These are phyloP conservation scores for Xyrauchen texanus DNA, from an alignment of 2,113 vertebrate species.

Conservation along the genomic window DNA sequence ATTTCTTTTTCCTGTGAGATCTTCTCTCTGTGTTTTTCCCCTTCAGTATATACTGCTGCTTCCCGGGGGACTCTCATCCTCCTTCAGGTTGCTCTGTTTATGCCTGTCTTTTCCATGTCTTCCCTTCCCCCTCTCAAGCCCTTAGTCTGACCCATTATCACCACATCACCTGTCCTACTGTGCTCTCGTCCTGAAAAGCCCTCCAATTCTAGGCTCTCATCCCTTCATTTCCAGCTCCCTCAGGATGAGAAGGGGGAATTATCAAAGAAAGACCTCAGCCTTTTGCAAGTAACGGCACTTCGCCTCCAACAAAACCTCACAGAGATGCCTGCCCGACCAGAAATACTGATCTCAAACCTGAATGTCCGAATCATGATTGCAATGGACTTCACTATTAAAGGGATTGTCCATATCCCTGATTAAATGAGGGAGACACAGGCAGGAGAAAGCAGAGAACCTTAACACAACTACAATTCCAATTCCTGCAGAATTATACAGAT, in stretches of 20 bases:
- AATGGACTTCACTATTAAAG: slow-evolving; percentile 37
- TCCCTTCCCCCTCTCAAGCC: slow-evolving; percentile 53
- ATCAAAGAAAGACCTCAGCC: slow-evolving; percentile 60
- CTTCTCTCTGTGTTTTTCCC: slow-evolving; percentile 49
- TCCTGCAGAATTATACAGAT: slow-evolving; percentile 4
- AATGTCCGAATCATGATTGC: slow-evolving; percentile 45
- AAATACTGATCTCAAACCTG: slow-evolving; percentile 43
- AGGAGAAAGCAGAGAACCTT: neutral
- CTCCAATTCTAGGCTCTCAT: slow-evolving; percentile 61
- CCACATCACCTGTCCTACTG: slow-evolving; percentile 70
- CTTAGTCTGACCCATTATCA: slow-evolving; percentile 69
- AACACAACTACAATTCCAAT: slow-evolving; percentile 15
- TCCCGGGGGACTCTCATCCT: slow-evolving; percentile 15
- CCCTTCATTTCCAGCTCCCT: slow-evolving; percentile 58
- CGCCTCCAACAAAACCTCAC: slow-evolving; percentile 25
- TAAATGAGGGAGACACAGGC: neutral
- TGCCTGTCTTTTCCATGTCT: slow-evolving; percentile 60
- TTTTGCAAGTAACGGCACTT: slow-evolving; percentile 6
- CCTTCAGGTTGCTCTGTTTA: slow-evolving; percentile 44
- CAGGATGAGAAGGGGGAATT: slow-evolving; percentile 66
- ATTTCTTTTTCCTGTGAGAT: slow-evolving; percentile 20
- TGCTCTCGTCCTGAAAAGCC: slow-evolving; percentile 73
- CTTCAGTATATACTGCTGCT: slow-evolving; percentile 42
- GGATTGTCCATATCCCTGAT: slow-evolving; percentile 6
- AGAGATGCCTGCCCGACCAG: slow-evolving; percentile 44